Base-by-base conservation (phyloP, 1,140 invertebrate genomes). In the Bombus affinis region DNA sequence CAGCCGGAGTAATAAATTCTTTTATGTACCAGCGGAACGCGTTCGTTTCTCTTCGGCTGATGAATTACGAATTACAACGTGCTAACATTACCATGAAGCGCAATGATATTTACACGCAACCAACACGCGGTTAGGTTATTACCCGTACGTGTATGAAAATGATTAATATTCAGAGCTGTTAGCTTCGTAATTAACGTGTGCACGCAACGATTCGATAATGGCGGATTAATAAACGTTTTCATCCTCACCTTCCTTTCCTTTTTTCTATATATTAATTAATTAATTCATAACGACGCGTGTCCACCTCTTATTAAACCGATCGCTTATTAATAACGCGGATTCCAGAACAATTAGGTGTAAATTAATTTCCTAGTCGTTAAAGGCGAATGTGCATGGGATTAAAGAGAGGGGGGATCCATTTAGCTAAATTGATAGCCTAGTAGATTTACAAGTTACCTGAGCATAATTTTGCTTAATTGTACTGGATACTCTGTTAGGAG, bases 161-260 rank as follows among this genome's bases (percentile, higher is more conserved):
- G 83, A 72, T 85, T 85, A 80, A 62, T 72, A 85, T 79, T 79
- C 76, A 47, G 10, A 59, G 66, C 32, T 35, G 83, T 9, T 35
- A n/a, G 37, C 28, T 62, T 47, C 25, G 25, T 70, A 57, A 80
- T 72, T 44, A 85, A 73, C 68, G 76, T 37, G 35, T 25, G 73
- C 53, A 25, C 22, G 32, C 1, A 2, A 37, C 22, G 25, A 6
- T 9, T 28, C 53, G 39, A 32, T 59, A 47, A 70, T 47, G 13
- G 47, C 6, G 32, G 18, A 62, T 71, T 72, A 72, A 85, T 72
- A 37, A 59, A 42, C 13, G 32, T 42, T 62, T 53, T 22, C 37
- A 42, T 0, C 9, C 37, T 5, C 39, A 18, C 12, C 5, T 12
- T 39, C 9, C 4, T 44, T 66, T 35, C 15, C 5, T 65, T 32